Base-by-base conservation (phyloP, 2,113 vertebrate genomes). In the Canis aureus region DNA sequence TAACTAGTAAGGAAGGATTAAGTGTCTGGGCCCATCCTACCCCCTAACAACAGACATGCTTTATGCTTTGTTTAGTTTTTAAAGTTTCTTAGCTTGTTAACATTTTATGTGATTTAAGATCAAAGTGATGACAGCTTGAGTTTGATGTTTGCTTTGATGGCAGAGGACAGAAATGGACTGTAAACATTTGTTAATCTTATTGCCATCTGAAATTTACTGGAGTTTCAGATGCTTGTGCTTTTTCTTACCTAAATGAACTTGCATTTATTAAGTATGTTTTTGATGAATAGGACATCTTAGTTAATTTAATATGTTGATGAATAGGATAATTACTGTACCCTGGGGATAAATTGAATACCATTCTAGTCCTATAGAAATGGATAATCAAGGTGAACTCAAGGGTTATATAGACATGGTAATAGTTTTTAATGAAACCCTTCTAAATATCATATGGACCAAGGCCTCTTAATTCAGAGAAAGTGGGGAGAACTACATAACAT, bases 341-440 rank as follows among this genome's bases (percentile, higher is more conserved):
- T 87, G 10, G 43, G 17, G 27, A 53, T 88, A 71, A 85, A 57
- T 62, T 89, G 66, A 86, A 76, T 86, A 66, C 20, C 7, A 79
- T 76, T 76, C 11, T 91, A 53, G 38, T 67, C n/a, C 13, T 93
- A 69, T 79, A 91, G 23, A 89, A 29, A 2, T 91, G 64, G 74
- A 51, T 49, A 90, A 76, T 66, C 51, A 25, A 84, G 22, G 57
- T 66, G 35, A 95, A 53, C 13, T 86, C 49, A 38, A 32, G 20
- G 73, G 29, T 19, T 35, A 88, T 11, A 38, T 3, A 96, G 19
- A 93, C 19, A 71, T 62, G 1, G 23, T 57, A 25, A 64, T 67
- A 20, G 5, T 66, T 87, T 89, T 93, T 62, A 51, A 95, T 67
- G n/a, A 95, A 97, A 67, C 51, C 1, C 32, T 96, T 51, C 27